Conservation (phyloP, 2,797 vertebrate genomes). For the Bovichtus diacanthus region DNA sequence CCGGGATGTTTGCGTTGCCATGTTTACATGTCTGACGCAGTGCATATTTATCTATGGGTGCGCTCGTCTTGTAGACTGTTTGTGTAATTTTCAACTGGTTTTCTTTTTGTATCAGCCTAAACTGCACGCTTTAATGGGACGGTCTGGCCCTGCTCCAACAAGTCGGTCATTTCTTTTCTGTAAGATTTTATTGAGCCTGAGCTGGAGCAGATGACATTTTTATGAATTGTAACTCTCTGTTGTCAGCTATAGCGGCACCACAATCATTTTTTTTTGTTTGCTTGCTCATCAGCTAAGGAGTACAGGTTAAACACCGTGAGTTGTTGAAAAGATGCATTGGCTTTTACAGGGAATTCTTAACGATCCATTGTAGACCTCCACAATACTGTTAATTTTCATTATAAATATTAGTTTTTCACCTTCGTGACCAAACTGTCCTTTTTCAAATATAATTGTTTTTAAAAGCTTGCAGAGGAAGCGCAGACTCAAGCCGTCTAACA, state of each 20-base stretch:
- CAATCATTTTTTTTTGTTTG: conserved; percentile 54
- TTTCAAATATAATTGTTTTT: conserved; percentile 26
- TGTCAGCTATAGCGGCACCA: conserved; percentile 22
- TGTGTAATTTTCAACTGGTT: conserved; percentile 57
- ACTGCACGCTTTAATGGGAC: conserved; percentile 50
- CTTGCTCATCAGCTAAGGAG: conserved; percentile 53
- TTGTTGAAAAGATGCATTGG: conserved; percentile 46
- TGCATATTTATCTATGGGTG: conserved; percentile 61
- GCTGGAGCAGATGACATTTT: conserved; percentile 52
- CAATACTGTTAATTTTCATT: conserved; percentile 36
- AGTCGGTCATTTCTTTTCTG: conserved; percentile 37
- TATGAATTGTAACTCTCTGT: conserved; percentile 64
- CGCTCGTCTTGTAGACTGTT: conserved; percentile 49
- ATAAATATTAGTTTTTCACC: conserved; percentile 42
- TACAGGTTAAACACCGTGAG: conserved; percentile 41
- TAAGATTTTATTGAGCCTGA: conserved; percentile 52
- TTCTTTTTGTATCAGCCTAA: conserved; percentile 47
- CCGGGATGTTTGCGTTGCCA: conserved; percentile 57
- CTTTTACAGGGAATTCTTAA: conserved; percentile 56
- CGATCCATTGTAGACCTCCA: conserved; percentile 17
- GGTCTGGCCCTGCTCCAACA: conserved; percentile 30
- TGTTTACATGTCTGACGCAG: conserved; percentile 63
- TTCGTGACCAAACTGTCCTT: conserved; percentile 11
- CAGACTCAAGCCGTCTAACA: conserved; percentile 13
- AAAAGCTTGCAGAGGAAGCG: not conserved